Percentiles rank a stretch among this genome's conserved stretches.
Conservation (phyloP, 2,797 vertebrate species). For the Malurus leucopterus region DNA sequence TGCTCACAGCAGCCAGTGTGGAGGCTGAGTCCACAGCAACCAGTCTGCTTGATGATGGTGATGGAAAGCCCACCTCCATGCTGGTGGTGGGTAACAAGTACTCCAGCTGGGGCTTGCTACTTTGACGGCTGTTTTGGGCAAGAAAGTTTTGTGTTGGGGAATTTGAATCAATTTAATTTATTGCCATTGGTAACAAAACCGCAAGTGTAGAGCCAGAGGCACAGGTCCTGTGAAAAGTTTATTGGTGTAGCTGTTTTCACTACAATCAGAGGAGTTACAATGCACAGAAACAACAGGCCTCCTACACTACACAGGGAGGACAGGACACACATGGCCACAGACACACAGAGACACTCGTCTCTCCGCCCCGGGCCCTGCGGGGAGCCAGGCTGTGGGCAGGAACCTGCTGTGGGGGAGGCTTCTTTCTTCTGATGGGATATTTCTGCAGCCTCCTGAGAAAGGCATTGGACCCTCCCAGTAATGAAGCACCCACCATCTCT, state of each 20-base stretch:
- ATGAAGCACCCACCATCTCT: background rate
- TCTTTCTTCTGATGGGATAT: background rate
- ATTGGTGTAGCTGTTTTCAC: constrained; percentile 63
- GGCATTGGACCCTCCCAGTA: background rate
- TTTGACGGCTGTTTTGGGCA: background rate
- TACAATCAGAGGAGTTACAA: constrained; percentile 61
- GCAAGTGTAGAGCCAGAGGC: background rate
- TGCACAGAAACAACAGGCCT: constrained; percentile 53
- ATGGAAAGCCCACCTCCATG: background rate
- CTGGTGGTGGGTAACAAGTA: background rate
- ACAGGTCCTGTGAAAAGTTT: constrained; percentile 48
- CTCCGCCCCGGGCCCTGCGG: background rate
- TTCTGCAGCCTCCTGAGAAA: background rate
- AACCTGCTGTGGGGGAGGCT: background rate
- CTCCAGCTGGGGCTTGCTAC: background rate
- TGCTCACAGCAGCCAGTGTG: background rate
- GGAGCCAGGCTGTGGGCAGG: constrained; percentile 10
- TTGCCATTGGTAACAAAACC: background rate
- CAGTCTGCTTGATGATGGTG: background rate
- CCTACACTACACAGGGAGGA: constrained; percentile 51
- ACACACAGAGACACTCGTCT: constrained; percentile 27
- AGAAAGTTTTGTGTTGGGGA: background rate
- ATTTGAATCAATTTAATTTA: background rate
- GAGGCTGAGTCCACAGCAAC: background rate
- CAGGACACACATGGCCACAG: constrained; percentile 50